Base-by-base conservation (phyloP, 2,797 vertebrate species). In the Characodon lateralis region DNA sequence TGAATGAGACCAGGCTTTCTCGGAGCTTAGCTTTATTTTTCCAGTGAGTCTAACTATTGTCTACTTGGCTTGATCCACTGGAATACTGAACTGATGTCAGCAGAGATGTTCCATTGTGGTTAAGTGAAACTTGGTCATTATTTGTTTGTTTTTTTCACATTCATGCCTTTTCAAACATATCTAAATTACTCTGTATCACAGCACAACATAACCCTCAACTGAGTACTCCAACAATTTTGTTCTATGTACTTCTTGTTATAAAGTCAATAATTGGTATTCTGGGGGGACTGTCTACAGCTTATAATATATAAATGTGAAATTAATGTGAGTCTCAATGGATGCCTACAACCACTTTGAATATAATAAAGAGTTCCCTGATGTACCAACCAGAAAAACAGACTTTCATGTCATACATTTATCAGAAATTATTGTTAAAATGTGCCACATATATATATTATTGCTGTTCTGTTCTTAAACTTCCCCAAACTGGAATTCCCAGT, bases 401-500 rank as follows among this genome's bases (percentile, higher is more conserved):
- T 3, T 35, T 63, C 28, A 16, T 61, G 14, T 63, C 20, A 20
- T 35, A 63, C 31, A 35, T 63, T 35, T 63, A 20, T 35, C 18
- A 20, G 16, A 63, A 7, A 63, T 35, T 20, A 14, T 31, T 35
- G 59, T 63, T 63, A 63, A 63, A 63, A 63, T 31, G 59, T 20
- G 6, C 28, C 26, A 63, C 35, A 41, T 66, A 24, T 9, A 24
- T 41, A 39, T 66, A 24, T 66, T 41, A 41, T 39, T 35, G 35
- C 16, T 13, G 20, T 41, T 41, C 20, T 41, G 20, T 66, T 41
- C 20, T 41, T 41, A 66, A 24, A 24, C 41, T 16, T 66, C 63
- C 41, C 39, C 63, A 66, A 66, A 41, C 24, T 65, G 20, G n/a
- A 63, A 66, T 59, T 66, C 48, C 10, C 18, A 55, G 46, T 83